Percentiles rank a stretch among this genome's conserved stretches.
phyloP scores from a whole-genome alignment of 2,797 vertebrate genomes.

The Gila robusta region DNA sequence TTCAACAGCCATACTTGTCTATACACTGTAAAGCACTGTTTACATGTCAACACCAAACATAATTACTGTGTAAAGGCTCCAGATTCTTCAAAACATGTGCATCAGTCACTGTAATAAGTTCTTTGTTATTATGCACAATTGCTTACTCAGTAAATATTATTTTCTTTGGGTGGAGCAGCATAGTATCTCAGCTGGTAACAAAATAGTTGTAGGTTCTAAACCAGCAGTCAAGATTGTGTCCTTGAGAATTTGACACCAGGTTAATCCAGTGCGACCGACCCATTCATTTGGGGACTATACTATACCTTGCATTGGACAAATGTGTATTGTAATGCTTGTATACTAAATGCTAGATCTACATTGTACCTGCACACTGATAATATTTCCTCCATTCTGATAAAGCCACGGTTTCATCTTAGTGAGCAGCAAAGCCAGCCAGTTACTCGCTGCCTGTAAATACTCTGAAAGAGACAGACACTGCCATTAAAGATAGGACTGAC shows the following conservation, averaged over 20 bases:
- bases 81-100: conserved; percentile 6
- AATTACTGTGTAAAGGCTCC: neutral
- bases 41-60: neutral
- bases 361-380: conserved; percentile 93
- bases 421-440: conserved; percentile 89
- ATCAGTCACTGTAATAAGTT: neutral
- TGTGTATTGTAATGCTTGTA: neutral
- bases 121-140: conserved; percentile 1
- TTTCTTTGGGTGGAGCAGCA: neutral
- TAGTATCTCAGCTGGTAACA: conserved; percentile 5
- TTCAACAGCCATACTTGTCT: neutral
- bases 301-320: neutral
- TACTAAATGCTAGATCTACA: neutral
- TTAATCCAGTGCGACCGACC: neutral
- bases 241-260: neutral
- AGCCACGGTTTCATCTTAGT: conserved; percentile 88
- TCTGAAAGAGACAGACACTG: conserved; percentile 73
- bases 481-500: neutral
- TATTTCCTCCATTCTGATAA: conserved; percentile 91
- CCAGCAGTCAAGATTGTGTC: neutral
- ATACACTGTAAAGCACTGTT: conserved; percentile 2
- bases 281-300: neutral
- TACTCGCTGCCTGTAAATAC: conserved; percentile 88
- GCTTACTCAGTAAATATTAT: conserved; percentile 10
- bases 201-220: neutral